phyloP scores from a whole-genome alignment of 2,797 vertebrate species.

The Telmatherina bonti region DNA sequence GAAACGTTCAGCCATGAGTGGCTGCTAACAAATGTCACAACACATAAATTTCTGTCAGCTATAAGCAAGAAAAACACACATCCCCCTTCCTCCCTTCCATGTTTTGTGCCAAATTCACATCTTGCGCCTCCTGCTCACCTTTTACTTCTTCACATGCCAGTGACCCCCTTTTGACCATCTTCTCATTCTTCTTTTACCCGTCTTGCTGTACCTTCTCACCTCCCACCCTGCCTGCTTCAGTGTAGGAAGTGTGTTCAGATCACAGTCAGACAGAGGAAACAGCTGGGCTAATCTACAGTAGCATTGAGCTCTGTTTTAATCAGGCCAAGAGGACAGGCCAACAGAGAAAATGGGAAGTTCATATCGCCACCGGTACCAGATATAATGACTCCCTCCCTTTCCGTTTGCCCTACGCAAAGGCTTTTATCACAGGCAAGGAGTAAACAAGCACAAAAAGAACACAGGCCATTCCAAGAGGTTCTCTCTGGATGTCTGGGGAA shows the following conservation, averaged over 20 bases:
- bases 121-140: slow-evolving; percentile 51
- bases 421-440: slow-evolving; percentile 70
- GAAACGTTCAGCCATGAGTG: slow-evolving; percentile 21
- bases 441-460: slow-evolving; percentile 69
- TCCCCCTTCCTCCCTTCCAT: slow-evolving; percentile 71
- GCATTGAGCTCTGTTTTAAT: slow-evolving; percentile 73
- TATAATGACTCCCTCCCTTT: slow-evolving; percentile 67
- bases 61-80: slow-evolving; percentile 26
- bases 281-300: slow-evolving; percentile 82
- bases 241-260: slow-evolving; percentile 73
- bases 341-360: slow-evolving; percentile 72
- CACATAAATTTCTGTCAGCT: slow-evolving; percentile 27
- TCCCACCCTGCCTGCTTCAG: slow-evolving; percentile 14
- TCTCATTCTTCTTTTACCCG: slow-evolving; percentile 38
- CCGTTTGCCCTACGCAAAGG: slow-evolving; percentile 55
- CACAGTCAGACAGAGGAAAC: slow-evolving; percentile 77
- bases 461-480: slow-evolving; percentile 55
- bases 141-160: slow-evolving; percentile 56
- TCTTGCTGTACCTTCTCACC: slow-evolving; percentile 34
- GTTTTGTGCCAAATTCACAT: slow-evolving; percentile 57
- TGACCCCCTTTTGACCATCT: slow-evolving; percentile 43
- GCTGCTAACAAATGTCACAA: slow-evolving; percentile 43
- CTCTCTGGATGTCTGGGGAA: slow-evolving; percentile 65
- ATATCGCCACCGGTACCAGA: slow-evolving; percentile 68
- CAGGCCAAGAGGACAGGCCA: slow-evolving; percentile 59